Conservation (phyloP, 1,140 invertebrate genomes). For the Probaryconus sp. region DNA sequence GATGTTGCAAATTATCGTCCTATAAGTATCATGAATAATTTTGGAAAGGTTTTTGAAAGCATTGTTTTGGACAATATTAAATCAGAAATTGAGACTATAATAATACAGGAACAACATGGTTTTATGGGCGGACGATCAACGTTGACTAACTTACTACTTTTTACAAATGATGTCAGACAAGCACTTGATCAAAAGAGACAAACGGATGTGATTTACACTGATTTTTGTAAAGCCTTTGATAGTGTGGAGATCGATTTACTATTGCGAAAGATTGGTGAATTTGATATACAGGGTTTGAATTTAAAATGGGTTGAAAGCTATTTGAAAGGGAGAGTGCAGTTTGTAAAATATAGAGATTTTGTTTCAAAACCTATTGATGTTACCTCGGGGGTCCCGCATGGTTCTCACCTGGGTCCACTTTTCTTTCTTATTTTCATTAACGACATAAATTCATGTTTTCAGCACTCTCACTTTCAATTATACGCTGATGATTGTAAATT, state of each 20-base stretch:
- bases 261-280: background rate
- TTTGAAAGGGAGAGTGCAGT: background rate
- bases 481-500: constrained; percentile 1
- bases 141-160: constrained; percentile 7
- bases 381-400: background rate
- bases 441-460: background rate
- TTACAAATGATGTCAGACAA: background rate
- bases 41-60: constrained; percentile 15
- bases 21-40: constrained; percentile 6
- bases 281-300: background rate
- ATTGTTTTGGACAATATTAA: background rate
- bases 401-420: background rate
- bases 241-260: background rate
- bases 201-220: background rate
- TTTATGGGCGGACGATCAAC: constrained; percentile 6
- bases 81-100: background rate
- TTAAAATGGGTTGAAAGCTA: background rate
- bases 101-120: constrained; percentile 11
- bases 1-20: constrained; percentile 18
- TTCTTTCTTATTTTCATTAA: constrained; percentile 3
- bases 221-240: background rate
- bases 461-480: background rate
- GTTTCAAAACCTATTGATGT: too few relatives aligned
- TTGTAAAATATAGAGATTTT: background rate
- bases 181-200: too few relatives aligned